Conservation (phyloP, 1,140 invertebrate species). For the Frieseomelitta varia region DNA sequence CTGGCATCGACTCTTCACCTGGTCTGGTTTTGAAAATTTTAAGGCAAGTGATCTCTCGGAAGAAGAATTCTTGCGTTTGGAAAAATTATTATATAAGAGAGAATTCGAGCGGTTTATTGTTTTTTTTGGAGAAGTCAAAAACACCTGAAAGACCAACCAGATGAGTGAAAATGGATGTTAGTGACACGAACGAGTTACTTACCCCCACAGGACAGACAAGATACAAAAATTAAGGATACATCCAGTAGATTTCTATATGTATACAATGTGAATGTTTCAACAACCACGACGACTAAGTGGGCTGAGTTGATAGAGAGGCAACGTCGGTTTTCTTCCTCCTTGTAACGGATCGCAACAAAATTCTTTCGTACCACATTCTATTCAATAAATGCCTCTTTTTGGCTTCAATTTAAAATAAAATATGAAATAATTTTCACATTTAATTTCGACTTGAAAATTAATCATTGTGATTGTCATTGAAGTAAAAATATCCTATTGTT, state of each 20-base stretch:
- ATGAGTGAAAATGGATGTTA: background rate
- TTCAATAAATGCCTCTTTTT: too few species aligned
- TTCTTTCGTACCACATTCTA: too few species aligned
- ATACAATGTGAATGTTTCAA: background rate
- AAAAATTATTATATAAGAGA: background rate
- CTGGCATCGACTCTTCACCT: background rate
- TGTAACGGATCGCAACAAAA: background rate
- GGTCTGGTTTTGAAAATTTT: background rate
- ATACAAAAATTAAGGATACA: background rate
- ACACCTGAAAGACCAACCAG: background rate
- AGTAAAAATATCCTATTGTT: too few species aligned
- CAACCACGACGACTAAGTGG: background rate
- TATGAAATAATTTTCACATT: too few species aligned
- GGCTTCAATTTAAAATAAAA: too few species aligned
- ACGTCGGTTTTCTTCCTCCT: background rate
- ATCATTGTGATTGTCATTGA: too few species aligned
- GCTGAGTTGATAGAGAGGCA: background rate
- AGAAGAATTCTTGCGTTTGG: too few species aligned
- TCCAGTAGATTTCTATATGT: background rate
- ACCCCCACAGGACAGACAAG: conserved; percentile 5
- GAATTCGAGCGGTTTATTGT: background rate
- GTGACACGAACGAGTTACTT: background rate
- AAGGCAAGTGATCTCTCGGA: too few species aligned
- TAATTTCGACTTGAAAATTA: too few species aligned
- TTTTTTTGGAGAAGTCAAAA: background rate